Evolutionary conservation across 1,140 invertebrate genomes (phyloP).

Genomic region (Bombus picipes): DNA sequence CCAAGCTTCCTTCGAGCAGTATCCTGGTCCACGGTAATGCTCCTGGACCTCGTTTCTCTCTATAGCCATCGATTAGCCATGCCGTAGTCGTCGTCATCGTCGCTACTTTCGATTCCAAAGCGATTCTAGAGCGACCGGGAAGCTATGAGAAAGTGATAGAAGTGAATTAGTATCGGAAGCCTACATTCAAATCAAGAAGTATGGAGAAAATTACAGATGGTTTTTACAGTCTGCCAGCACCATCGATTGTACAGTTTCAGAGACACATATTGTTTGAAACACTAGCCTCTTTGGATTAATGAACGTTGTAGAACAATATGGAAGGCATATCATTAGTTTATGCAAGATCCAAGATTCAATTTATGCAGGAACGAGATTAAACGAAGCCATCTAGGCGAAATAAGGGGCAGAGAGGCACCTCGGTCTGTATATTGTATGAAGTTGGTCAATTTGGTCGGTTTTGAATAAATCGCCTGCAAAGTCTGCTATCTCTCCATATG

Average conservation of each 20-base stretch:
- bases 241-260: background rate
- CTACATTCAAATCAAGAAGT: background rate
- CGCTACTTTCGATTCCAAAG: background rate
- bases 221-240: background rate
- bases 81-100: slow-evolving; percentile 11
- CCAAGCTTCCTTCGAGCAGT: slow-evolving; percentile 39
- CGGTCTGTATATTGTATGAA: background rate
- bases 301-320: background rate
- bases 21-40: slow-evolving; percentile 35
- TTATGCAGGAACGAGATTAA: background rate
- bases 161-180: background rate
- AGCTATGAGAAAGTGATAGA: background rate
- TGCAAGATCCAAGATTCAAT: background rate
- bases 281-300: too few species aligned
- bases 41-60: slow-evolving; percentile 31
- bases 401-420: background rate
- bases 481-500: background rate
- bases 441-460: background rate
- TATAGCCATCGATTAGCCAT: slow-evolving; percentile 7
- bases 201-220: background rate
- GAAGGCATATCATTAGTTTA: background rate
- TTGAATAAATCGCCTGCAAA: background rate
- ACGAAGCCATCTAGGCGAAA: too few species aligned
- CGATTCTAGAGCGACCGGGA: background rate
- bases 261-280: background rate